phyloP scores from a whole-genome alignment of 2,113 vertebrate genomes.

The Elachura formosa region DNA sequence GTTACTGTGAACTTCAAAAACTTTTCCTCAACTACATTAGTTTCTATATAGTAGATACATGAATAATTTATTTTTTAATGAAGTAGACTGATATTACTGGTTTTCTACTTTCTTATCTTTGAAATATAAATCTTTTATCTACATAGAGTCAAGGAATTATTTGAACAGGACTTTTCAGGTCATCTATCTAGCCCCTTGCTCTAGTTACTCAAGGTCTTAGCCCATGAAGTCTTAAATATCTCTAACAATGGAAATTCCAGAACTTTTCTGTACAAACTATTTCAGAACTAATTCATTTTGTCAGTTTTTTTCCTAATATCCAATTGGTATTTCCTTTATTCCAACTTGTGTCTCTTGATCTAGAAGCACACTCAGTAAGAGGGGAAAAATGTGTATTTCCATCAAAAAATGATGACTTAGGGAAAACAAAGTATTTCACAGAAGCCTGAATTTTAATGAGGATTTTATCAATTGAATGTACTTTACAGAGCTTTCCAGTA shows the following conservation, averaged over 20 bases:
- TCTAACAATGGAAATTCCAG: not conserved
- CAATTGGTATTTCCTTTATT: not conserved
- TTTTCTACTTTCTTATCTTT: not conserved
- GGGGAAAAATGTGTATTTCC: not conserved
- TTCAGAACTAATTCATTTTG: not conserved
- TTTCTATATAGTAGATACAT: not conserved
- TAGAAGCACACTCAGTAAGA: not conserved
- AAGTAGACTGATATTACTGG: not conserved
- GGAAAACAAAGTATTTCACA: not conserved
- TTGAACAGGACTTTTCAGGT: not conserved
- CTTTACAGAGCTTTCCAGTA: not conserved
- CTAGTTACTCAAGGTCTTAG: not conserved
- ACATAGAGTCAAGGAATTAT: not conserved
- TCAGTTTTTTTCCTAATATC: not conserved
- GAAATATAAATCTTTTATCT: not conserved
- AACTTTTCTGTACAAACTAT: not conserved
- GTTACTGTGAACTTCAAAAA: not conserved
- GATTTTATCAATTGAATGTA: not conserved
- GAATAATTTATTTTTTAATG: not conserved
- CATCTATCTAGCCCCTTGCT: not conserved
- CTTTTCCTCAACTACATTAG: not conserved
- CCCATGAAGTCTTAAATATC: not conserved
- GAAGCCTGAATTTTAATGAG: not conserved
- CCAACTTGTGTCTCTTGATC: not conserved
- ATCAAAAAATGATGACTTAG: not conserved